Base-by-base conservation (phyloP, 1,140 invertebrate genomes). In the Coboldia fuscipes region DNA sequence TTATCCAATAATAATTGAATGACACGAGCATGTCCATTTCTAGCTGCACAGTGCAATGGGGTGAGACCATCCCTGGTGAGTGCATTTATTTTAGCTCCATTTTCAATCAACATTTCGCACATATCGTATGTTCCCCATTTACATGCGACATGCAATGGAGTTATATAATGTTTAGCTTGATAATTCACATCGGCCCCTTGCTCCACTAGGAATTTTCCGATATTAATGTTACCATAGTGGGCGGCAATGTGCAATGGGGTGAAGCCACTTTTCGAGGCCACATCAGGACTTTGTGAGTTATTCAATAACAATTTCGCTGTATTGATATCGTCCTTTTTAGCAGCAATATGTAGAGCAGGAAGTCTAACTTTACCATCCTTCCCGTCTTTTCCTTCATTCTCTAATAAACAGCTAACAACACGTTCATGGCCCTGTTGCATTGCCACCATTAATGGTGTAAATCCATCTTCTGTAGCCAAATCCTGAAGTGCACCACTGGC, bases 371-470 rank as follows among this genome's bases (percentile, higher is more conserved):
- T 92, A 20, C 88, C 86, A n/a, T n/a, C n/a, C n/a, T n/a, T n/a
- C n/a, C n/a, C n/a, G n/a, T n/a, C n/a, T 33, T 83, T 68, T 5
- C 84, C 83, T 58, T 94, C 89, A 44, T 84, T 92, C 59, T 98
- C 93, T 24, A 99, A 58, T 1, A 98, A 65, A 33, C 98, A 81
- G 1, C 88, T 80, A 0, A 98, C 94, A 4, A 98, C 90, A 56
- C 89, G 82, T 50, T 98, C 93, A 61, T 98, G 93, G 4, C 93
- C 93, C 61, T 98, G 94, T 60, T 99, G 94, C 70, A 98, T 80
- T 3, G 93, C 92, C 10, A 98, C 94, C 15, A 93, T 93, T 42
- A 98, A 60, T 3, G 94, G 94, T 38, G 93, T 97, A 58, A 97
- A 98, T 6, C 93, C 93, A 55, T 92, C 90, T 70, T 97, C 90